Evolutionary conservation across 2,113 vertebrate genomes (phyloP), one percentile per base, ranked within the genome.

Genomic region (Hiodon tergisus): DNA sequence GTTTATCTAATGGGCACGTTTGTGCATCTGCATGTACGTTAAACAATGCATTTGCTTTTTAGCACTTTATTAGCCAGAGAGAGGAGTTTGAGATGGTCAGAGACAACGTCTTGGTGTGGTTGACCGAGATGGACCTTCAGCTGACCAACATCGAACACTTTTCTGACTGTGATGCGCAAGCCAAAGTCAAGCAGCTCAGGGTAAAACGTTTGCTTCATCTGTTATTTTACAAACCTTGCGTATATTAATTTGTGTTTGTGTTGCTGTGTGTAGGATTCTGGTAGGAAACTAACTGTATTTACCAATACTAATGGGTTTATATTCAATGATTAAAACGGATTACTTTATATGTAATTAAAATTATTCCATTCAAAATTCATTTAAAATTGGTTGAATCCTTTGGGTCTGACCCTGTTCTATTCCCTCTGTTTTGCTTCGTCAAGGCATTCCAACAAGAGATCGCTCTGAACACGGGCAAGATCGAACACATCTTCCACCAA

Each of bases 81-180:
- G 98, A 99, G 81, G 98, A 99, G 84, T 99, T 99, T 84, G 98
- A 99, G 86, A 96, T 95, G 0, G 90, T 94, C 3, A 91, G 95
- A 66, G 98, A 99, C 71, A 91, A 85, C 79, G 94, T 98, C 79
- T 80, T 98, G 80, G 96, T 99, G 46, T 99, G 98, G 97, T 90
- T 99, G 69, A 99, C 98, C 0, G 96, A 98, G 87, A 98, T 99
- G 97, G 98, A 99, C 85, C 88, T 99, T 60, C 98, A 99, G 80
- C 89, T 99, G 48, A 99, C 97, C 74, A 98, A 99, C 77, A 97
- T 99, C 0, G 97, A 99, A 67, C 96, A 99, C 82, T 99, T 99
- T 85, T 99, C 97, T 0, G 96, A 99, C 78, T 98, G 96, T 81
- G 96, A 98, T 77, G 94, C 96, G 62, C 95, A 98, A 83, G 96